Base-by-base conservation (phyloP, 2,113 vertebrate species). In the Morphnarchus princeps region DNA sequence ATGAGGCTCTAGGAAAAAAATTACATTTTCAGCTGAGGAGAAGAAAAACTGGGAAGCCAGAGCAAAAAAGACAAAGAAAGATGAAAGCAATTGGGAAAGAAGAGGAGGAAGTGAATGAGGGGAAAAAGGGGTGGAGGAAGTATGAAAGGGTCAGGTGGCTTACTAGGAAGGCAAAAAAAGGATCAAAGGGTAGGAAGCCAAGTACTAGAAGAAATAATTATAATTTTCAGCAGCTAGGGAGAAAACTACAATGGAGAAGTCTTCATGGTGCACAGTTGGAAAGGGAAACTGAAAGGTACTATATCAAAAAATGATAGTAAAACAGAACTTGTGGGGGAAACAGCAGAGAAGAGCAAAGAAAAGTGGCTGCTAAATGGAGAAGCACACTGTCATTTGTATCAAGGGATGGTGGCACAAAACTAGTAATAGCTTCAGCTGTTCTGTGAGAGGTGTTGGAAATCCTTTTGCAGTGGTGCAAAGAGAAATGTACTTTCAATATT, bases 51-150 rank as follows among this genome's bases (percentile, higher is more conserved):
- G 47, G 59, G 58, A 69, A 97, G 58, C 10, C 71, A 65, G 63
- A 69, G 26, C 50, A 97, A 45, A 80, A 80, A 84, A 97, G 90
- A 95, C n/a, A n/a, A 93, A 86, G 78, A 70, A 95, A 96, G 87
- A 96, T 95, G 77, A 97, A 95, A 95, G 84, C 54, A 93, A 67
- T 22, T 62, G 49, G 93, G 70, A 82, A 96, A 71, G 73, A 95
- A 92, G 82, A 86, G 31, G 57, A 86, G 93, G 72, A 90, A 69
- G 86, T 82, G 50, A 96, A 88, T 70, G 45, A 92, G 19, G 19
- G 36, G 40, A 63, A 91, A 87, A 94, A 50, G 58, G 31, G 36
- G 18, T 81, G 62, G 86, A 95, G 38, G 63, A 94, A 62, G 24
- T 79, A 65, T 55, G 74, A 81, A 89, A 96, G 49, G n/a, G 89